Conservation (phyloP, 2,797 vertebrate genomes). For the Diplodus puntazzo region DNA sequence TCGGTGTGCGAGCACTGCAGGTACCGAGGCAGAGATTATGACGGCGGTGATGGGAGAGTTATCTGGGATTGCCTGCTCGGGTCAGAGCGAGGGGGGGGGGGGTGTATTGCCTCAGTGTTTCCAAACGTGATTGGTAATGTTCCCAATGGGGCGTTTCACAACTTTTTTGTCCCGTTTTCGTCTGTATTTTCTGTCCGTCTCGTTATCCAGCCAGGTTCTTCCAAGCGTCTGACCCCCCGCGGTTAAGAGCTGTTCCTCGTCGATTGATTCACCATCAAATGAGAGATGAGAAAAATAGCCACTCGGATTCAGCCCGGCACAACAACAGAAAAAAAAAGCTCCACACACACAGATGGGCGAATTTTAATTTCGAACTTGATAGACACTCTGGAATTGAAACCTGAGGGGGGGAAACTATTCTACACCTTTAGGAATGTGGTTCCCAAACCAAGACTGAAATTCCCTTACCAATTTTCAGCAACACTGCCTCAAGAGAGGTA, state of each 20-base stretch:
- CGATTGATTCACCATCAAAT: conserved; percentile 29
- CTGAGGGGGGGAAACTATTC: conserved; percentile 71
- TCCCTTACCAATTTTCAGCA: conserved; percentile 85
- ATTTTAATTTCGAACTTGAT: conserved; percentile 78
- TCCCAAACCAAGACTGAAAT: conserved; percentile 78
- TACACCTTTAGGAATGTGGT: conserved; percentile 72
- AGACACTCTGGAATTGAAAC: conserved; percentile 71
- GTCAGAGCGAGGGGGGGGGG: too few relatives aligned
- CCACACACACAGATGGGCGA: conserved; percentile 34
- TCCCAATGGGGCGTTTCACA: conserved; percentile 21
- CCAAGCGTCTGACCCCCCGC: conserved; percentile 17
- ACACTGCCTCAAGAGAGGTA: conserved; percentile 82
- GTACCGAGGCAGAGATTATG: conserved; percentile 42
- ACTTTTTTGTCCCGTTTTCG: background rate
- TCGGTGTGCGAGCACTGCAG: conserved; percentile 32
- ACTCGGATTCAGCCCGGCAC: background rate
- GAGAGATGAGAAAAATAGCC: conserved; percentile 22
- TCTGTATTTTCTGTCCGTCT: background rate
- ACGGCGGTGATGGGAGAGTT: conserved; percentile 45
- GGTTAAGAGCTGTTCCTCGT: conserved; percentile 37
- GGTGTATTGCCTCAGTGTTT: conserved; percentile 26
- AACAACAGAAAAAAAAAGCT: conserved; percentile 14
- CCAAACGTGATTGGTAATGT: conserved; percentile 60
- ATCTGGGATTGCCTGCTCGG: conserved; percentile 20
- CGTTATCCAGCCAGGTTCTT: conserved; percentile 15